Percentiles rank a stretch among this genome's conserved stretches.
phyloP scores from a whole-genome alignment of 2,113 vertebrate genomes.

The Oxyruncus cristatus region DNA sequence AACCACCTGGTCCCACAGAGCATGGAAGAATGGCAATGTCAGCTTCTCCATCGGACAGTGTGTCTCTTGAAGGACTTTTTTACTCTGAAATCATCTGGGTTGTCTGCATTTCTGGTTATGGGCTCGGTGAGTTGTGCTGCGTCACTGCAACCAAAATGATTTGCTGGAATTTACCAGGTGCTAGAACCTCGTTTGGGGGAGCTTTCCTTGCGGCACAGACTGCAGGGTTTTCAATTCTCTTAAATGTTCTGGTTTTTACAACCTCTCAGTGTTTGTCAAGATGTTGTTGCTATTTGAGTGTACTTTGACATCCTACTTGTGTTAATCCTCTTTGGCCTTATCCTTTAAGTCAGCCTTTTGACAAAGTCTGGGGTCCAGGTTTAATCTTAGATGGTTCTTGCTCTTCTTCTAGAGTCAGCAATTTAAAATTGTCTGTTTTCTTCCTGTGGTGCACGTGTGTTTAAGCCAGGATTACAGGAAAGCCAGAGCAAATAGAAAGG shows the following conservation, averaged over 20 bases:
- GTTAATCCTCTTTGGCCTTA: constrained; percentile 16
- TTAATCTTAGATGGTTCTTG: background rate
- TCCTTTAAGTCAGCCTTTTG: background rate
- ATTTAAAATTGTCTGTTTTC: constrained; percentile 13
- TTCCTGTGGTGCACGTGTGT: background rate
- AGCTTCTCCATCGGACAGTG: background rate
- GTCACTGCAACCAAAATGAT: background rate
- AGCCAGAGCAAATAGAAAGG: background rate
- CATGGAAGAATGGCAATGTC: background rate
- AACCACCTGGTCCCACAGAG: background rate
- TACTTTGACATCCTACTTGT: constrained; percentile 32
- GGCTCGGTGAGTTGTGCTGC: background rate
- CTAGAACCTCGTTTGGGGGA: background rate
- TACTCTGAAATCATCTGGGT: background rate
- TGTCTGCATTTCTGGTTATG: background rate
- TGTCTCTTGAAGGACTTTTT: background rate
- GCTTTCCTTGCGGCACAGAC: background rate
- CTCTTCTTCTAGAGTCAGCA: constrained; percentile 17
- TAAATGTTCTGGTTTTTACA: background rate
- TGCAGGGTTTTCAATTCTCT: background rate
- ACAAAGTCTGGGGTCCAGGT: constrained; percentile 1
- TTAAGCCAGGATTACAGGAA: constrained; percentile 36
- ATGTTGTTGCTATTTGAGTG: constrained; percentile 13
- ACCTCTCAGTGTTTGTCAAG: constrained; percentile 24
- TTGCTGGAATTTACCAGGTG: background rate